phyloP scores from a whole-genome alignment of 2,113 vertebrate species.

The Labrus mixtus region DNA sequence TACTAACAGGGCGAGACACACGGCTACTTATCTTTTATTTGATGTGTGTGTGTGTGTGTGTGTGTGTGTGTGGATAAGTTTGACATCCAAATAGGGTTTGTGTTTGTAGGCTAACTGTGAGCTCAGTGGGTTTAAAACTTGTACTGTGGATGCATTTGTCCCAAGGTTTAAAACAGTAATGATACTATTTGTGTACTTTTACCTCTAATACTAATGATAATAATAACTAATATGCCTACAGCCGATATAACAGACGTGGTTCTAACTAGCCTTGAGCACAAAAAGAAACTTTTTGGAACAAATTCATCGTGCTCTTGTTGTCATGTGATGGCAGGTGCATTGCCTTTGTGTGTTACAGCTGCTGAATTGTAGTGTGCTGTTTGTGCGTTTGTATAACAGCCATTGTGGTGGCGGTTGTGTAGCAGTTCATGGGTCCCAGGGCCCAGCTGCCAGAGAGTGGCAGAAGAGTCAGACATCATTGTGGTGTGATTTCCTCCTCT shows the following conservation, averaged over 20 bases:
- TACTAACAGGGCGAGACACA: slow-evolving; percentile 66
- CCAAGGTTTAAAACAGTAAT: not conserved
- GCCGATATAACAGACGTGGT: slow-evolving; percentile 1
- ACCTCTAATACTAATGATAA: not conserved
- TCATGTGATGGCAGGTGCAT: slow-evolving; percentile 72
- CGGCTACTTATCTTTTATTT: slow-evolving; percentile 57
- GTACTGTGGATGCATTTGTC: not conserved
- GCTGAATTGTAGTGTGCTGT: slow-evolving; percentile 70
- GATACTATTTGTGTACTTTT: not conserved
- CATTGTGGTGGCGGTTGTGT: slow-evolving; percentile 61
- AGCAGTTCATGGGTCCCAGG: slow-evolving; percentile 65
- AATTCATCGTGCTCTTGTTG: slow-evolving; percentile 29
- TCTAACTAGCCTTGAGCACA: slow-evolving; percentile 12
- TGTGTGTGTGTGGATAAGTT: not conserved
- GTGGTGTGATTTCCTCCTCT: slow-evolving; percentile 85
- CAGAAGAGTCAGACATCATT: slow-evolving; percentile 83
- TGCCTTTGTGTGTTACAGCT: slow-evolving; percentile 77
- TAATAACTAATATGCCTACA: not conserved
- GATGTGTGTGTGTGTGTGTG: slow-evolving; percentile 11
- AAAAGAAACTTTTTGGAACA: slow-evolving; percentile 46
- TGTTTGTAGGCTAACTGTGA: slow-evolving; percentile 32
- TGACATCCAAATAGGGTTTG: slow-evolving; percentile 41
- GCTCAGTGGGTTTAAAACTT: slow-evolving; percentile 12
- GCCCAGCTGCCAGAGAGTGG: slow-evolving; percentile 75
- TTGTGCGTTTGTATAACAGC: slow-evolving; percentile 70